Base-by-base conservation (phyloP, 2,888 invertebrate genomes). In the Serripes groenlandicus region DNA sequence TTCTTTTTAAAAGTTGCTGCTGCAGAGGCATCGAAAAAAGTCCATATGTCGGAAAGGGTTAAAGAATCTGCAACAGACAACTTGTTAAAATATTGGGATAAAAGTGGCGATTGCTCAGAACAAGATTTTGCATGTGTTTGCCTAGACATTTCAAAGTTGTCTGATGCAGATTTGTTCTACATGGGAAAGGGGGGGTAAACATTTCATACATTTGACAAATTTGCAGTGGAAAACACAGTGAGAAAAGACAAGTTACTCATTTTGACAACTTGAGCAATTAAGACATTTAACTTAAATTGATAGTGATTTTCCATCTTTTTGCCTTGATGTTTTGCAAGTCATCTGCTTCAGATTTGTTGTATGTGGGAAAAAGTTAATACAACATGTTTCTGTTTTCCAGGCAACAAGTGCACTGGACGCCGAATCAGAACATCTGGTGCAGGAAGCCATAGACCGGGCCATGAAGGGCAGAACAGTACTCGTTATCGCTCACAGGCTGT, bases 351-450 rank as follows among this genome's bases (percentile, higher is more conserved):
- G n/a, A n/a, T n/a, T n/a, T n/a, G n/a, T n/a, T n/a, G n/a, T n/a
- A n/a, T n/a, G n/a, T 42, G 42, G 42, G 7, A 42, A 42, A 42
- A 15, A 42, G 42, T 42, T 42, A 42, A 42, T 15, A 11, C n/a
- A 54, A 15, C n/a, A 54, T 54, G 5, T 42, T 42, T 9, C 18
- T 42, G 9, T 68, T 42, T 69, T 79, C 28, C 79, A 93, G 93
- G 92, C 93, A 21, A 93, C 93, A 0, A 93, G 93, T 91, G 93
- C 93, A 9, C 81, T 93, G 42, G 93, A 93, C 90, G 92, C 93
- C n/a, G 93, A 93, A 76, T 93, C 93, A 86, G 93, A 93, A 83
- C 92, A 93, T 75, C 83, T 93, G 68, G 7, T 42, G 7, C 42
- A 42, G 42, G 9, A 42, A 15, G 9, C 42, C 15, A 15, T 42